Evolutionary conservation across 1,140 invertebrate genomes (phyloP).

Genomic region (Choristoneura fumiferana): DNA sequence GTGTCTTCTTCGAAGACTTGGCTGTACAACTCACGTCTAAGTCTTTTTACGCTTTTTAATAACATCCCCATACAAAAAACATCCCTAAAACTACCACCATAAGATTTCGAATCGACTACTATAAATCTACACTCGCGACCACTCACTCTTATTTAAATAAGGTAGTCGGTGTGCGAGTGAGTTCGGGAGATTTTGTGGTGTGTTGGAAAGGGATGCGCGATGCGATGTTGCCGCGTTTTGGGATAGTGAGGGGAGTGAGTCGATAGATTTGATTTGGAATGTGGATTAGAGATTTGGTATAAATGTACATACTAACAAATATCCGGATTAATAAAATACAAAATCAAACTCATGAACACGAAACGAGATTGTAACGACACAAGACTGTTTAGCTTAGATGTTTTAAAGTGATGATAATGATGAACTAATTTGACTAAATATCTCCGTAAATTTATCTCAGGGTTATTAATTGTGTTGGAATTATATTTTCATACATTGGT

Average conservation of each 20-base stretch:
- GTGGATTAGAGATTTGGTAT: too few species aligned
- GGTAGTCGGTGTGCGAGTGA: conserved; percentile 61
- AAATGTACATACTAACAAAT: too few species aligned
- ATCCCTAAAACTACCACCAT: conserved; percentile 32
- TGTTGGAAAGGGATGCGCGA: conserved; percentile 39
- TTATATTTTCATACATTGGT: too few species aligned
- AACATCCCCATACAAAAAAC: conserved; percentile 23
- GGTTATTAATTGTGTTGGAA: too few species aligned
- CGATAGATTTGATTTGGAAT: conserved; percentile 6
- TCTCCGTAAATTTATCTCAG: too few species aligned
- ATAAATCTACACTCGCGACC: conserved; percentile 28
- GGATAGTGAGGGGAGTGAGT: conserved; percentile 40
- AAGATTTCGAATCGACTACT: conserved; percentile 41
- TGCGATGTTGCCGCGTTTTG: conserved; percentile 63
- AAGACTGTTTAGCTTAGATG: too few species aligned
- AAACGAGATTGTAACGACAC: too few species aligned
- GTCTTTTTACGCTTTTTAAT: conserved; percentile 51
- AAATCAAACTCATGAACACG: too few species aligned
- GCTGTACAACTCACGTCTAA: conserved; percentile 56
- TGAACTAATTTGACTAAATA: too few species aligned
- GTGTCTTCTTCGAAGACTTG: conserved; percentile 49
- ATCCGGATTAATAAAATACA: too few species aligned
- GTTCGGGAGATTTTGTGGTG: conserved; percentile 43
- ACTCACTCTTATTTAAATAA: conserved; percentile 75
- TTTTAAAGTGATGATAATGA: too few species aligned